Base-by-base conservation (phyloP, 92 coral and sea anemone species). In the Epizoanthus rinbou region DNA sequence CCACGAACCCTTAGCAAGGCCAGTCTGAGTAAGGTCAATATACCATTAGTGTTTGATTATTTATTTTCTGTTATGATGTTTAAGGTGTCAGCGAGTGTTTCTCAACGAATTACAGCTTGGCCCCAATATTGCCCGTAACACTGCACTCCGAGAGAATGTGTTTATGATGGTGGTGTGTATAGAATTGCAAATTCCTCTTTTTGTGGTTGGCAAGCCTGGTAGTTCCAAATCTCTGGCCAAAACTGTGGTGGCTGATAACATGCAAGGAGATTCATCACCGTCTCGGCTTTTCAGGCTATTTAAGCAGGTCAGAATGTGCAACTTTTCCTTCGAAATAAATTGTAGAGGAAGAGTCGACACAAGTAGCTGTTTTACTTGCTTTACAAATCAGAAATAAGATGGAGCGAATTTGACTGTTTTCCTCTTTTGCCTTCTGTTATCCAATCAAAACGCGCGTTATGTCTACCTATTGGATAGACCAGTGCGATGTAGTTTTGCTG, bases 91-190 rank as follows among this genome's bases (percentile, higher is more conserved):
- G 56, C 35, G 81, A 23, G 71, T 69, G 58, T 57, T 88, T 69
- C 71, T 85, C 83, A 41, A 75, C 4, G 69, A 84, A 43, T 54
- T 90, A 41, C 23, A 79, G 17, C 86, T 90, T 53, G 93, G 88
- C 8, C 82, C 87, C 3, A 90, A 90, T 76, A 90, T 90, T 25
- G 93, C 93, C 6, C 9, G 83, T 63, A 90, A 90, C 59, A 68
- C 58, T 18, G 86, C 92, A 41, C 84, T 90, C 13, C 79, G 86
- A 57, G 91, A 90, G 43, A 90, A 90, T 65, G 93, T 90, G 57
- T 90, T 90, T 25, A 90, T 90, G 93, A 90, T 90, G 93, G 88
- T 85, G 62, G 85, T 90, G 64, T 87, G 93, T 54, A 79, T 88
- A 45, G 90, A 90, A 85, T 87, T 90, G 73, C 73, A 85, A 70